phyloP scores from a whole-genome alignment of 2,797 vertebrate species.

The Scarus forsteni region DNA sequence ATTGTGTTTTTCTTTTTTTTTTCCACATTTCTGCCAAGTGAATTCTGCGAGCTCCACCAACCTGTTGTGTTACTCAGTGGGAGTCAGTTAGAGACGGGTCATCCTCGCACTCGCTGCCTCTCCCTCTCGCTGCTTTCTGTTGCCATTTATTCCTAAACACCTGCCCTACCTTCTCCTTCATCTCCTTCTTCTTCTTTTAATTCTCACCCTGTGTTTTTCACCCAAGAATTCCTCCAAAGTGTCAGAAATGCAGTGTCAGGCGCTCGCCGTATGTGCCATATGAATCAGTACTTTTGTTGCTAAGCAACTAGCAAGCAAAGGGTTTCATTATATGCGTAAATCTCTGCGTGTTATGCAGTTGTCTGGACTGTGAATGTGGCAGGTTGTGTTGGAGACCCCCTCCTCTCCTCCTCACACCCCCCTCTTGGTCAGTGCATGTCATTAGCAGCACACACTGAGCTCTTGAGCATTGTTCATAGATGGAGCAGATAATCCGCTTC shows the following conservation, averaged over 20 bases:
- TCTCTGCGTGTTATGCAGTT: constrained; percentile 78
- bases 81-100: constrained; percentile 57
- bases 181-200: constrained; percentile 7
- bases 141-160: constrained; percentile 46
- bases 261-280: constrained; percentile 67
- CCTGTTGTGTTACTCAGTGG: constrained; percentile 73
- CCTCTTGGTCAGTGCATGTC: constrained; percentile 65
- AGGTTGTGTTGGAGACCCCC: constrained; percentile 72
- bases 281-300: constrained; percentile 83
- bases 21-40: constrained; percentile 40
- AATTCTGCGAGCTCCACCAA: constrained; percentile 65
- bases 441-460: constrained; percentile 69
- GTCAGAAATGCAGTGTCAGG: constrained; percentile 80
- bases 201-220: constrained; percentile 37
- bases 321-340: constrained; percentile 80
- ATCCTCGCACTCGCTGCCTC: constrained; percentile 52
- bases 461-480: constrained; percentile 63
- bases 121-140: constrained; percentile 36
- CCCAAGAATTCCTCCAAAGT: constrained; percentile 62
- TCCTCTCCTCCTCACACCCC: constrained; percentile 34
- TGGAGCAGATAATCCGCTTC: constrained; percentile 69
- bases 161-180: constrained; percentile 25
- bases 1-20: constrained; percentile 23
- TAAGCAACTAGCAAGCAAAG: constrained; percentile 84
- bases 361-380: constrained; percentile 71